Conservation (phyloP, 2,113 vertebrate species). For the Steatornis caripensis region DNA sequence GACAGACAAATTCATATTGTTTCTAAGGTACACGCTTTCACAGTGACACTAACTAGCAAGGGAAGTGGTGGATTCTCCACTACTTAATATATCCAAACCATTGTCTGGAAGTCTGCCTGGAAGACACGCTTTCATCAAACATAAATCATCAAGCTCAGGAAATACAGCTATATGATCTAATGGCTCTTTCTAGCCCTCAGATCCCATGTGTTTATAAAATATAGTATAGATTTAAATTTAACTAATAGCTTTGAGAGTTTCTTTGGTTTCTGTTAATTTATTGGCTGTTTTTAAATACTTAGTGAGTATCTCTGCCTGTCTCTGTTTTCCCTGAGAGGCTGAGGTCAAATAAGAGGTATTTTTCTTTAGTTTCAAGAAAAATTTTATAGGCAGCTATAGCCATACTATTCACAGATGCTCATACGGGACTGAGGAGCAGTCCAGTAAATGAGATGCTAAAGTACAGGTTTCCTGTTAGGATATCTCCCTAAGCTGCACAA, state of each 20-base stretch:
- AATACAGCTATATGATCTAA: constrained; percentile 21
- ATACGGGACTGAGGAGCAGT: neutral
- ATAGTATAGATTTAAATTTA: constrained; percentile 9
- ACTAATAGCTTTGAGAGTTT: constrained; percentile 32
- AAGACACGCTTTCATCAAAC: neutral
- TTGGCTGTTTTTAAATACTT: neutral
- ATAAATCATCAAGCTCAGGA: constrained; percentile 8
- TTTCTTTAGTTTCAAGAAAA: neutral
- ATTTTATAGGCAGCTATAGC: neutral
- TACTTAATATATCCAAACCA: neutral
- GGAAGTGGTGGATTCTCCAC: neutral
- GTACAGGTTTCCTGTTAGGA: neutral
- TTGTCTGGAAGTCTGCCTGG: neutral
- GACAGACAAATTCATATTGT: neutral
- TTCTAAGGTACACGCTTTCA: neutral
- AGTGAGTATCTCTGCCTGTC: neutral
- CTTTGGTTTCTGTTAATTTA: constrained; percentile 39
- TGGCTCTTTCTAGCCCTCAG: neutral
- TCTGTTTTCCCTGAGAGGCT: neutral
- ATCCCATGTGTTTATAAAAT: constrained; percentile 25
- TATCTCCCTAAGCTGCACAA: neutral
- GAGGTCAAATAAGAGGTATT: neutral
- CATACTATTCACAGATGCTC: neutral
- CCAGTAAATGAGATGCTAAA: neutral
- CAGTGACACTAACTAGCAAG: neutral